Base-by-base conservation (phyloP, 2,888 invertebrate genomes). In the Lepas anatifera region DNA sequence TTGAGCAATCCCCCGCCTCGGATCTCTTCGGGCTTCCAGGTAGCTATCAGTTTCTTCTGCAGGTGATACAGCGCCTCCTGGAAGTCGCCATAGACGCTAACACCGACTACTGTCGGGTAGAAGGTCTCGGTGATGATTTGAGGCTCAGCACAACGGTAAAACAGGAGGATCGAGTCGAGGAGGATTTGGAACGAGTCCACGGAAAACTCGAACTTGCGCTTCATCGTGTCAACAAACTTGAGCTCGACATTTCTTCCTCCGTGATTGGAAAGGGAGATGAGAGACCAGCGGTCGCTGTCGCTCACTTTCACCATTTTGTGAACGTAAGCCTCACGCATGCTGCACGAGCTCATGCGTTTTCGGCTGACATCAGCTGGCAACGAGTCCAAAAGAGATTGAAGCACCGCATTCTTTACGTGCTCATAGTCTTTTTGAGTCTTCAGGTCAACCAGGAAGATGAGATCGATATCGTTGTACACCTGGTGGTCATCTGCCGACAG, bases 271-370 rank as follows among this genome's bases (percentile, higher is more conserved):
- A 99, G 85, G n/a, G 98, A 96, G 79, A 99, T 98, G 74, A 99
- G 86, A 71, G 96, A 96, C 99, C 99, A 99, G 77, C 95, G 87
- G 81, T 99, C 98, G 50, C 94, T 94, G 78, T 95, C 95, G 81
- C 91, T 92, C 74, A 99, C 98, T 83, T 99, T 99, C 72, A 99
- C 97, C 98, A 99, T 97, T 83, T 99, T 99, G 80, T 95, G 92
- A 71, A 99, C 97, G 83, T 99, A 99, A 69, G 93, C 94, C 81
- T 94, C 94, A 78, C 93, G 95, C 75, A 96, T 84, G 77, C 92
- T 90, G 81, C 95, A 95, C 66, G 92, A 88, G 68, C 91, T 88
- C 79, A 96, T 94, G 77, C 95, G 90, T 76, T 93, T 91, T 77
- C 94, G 90, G 78, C 88, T 90, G 52, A 91, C 89, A 70, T 89